These are phyloP conservation scores for Harpagifer antarcticus DNA, from an alignment of 2,797 vertebrate genomes.

Conservation along the genomic window DNA sequence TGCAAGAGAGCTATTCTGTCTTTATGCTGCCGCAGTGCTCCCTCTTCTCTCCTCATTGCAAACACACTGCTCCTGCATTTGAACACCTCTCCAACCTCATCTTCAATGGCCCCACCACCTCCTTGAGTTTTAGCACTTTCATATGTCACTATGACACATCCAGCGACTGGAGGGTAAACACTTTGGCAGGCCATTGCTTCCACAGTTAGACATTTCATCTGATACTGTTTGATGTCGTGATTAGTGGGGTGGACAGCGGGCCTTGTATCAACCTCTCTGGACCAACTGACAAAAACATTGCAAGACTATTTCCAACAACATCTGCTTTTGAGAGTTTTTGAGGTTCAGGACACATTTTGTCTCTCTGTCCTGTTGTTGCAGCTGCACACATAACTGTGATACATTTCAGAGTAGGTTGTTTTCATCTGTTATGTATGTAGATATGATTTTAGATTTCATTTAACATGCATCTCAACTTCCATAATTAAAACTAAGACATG, in stretches of 20 bases:
- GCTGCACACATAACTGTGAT: constrained; percentile 1
- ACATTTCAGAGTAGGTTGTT: constrained; percentile 6
- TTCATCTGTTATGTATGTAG: constrained; percentile 6
- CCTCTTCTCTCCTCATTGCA: constrained; percentile 77
- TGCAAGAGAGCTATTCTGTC: constrained; percentile 74
- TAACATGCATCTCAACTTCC: constrained; percentile 33
- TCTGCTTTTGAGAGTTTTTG: constrained; percentile 21
- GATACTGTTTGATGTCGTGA: constrained; percentile 53
- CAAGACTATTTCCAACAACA: constrained; percentile 5
- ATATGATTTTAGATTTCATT: constrained; percentile 21
- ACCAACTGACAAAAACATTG: constrained; percentile 41
- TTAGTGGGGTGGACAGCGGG: constrained; percentile 33
- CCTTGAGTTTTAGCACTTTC: constrained; percentile 69
- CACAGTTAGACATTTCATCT: constrained; percentile 47
- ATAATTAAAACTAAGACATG: constrained; percentile 18
- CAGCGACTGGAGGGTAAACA: constrained; percentile 70
- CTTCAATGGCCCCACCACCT: constrained; percentile 44
- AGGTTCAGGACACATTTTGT: constrained; percentile 19
- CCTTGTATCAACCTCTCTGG: constrained; percentile 40
- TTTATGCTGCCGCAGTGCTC: constrained; percentile 78
- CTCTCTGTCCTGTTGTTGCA: not conserved
- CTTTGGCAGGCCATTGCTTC: constrained; percentile 45
- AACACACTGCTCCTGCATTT: constrained; percentile 81
- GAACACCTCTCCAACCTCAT: constrained; percentile 62
- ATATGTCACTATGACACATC: constrained; percentile 80